Evolutionary conservation across 2,888 invertebrate genomes (phyloP).

Genomic region (Eristalis arbustorum): DNA sequence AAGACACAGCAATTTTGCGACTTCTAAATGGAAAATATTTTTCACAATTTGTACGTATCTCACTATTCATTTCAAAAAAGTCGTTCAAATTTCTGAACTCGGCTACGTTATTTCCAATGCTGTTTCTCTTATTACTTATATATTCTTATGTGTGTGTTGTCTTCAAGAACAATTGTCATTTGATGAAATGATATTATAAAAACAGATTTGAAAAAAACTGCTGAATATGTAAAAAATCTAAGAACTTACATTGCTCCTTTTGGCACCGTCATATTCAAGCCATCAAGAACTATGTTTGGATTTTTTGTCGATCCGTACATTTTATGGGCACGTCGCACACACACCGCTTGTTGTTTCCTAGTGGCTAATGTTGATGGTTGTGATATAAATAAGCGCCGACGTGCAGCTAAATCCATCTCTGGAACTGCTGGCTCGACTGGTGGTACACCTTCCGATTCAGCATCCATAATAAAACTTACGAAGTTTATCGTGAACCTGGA

Average conservation of each 20-base stretch:
- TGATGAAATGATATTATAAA: too few relatives aligned
- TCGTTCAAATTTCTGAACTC: too few relatives aligned
- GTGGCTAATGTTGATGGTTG: constrained; percentile 87
- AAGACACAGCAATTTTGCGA: too few relatives aligned
- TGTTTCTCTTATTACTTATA: too few relatives aligned
- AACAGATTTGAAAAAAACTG: not conserved
- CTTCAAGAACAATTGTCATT: too few relatives aligned
- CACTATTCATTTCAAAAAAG: too few relatives aligned
- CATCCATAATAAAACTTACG: constrained; percentile 76
- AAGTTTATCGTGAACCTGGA: not conserved
- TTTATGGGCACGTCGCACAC: constrained; percentile 91
- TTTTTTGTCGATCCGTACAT: constrained; percentile 90
- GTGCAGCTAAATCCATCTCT: constrained; percentile 81
- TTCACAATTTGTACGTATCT: too few relatives aligned
- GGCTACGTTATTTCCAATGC: too few relatives aligned
- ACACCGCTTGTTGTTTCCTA: constrained; percentile 90
- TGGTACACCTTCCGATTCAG: constrained; percentile 79
- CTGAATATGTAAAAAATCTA: too few relatives aligned
- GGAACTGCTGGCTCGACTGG: constrained; percentile 76
- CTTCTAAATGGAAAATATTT: too few relatives aligned
- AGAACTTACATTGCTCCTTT: constrained; percentile 91
- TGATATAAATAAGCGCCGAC: constrained; percentile 82
- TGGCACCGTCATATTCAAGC: constrained; percentile 94
- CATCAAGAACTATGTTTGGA: constrained; percentile 91
- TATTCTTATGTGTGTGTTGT: too few relatives aligned